A percentile compares a stretch with the other conserved stretches of the same genome.
These are phyloP conservation scores for Fregetta grallaria DNA, from an alignment of 2,113 vertebrate genomes.

Conservation along the genomic window DNA sequence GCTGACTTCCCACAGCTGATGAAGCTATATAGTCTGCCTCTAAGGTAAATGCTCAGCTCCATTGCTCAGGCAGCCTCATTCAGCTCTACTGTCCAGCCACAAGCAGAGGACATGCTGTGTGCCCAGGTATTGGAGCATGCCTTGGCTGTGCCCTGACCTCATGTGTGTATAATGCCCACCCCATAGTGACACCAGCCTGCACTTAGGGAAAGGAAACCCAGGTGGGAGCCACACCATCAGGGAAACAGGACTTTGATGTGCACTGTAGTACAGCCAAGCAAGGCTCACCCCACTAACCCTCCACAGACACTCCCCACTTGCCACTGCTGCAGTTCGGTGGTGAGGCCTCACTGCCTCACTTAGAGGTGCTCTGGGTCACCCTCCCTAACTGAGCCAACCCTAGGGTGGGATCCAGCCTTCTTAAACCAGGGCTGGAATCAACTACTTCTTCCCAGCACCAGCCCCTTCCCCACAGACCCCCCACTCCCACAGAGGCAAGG, in stretches of 20 bases:
- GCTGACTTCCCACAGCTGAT: not conserved
- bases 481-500: not conserved
- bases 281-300: not conserved
- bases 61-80: not conserved
- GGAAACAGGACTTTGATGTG: not conserved
- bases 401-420: not conserved
- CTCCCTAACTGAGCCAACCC: not conserved
- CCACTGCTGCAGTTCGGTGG: rapidly evolving
- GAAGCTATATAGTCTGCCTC: not conserved
- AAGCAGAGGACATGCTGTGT: not conserved
- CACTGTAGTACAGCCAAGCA: not conserved
- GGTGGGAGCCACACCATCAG: not conserved
- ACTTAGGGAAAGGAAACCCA: not conserved
- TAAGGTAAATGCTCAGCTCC: not conserved
- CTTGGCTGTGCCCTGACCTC: not conserved
- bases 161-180: not conserved
- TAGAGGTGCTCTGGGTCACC: not conserved
- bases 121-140: too few species aligned
- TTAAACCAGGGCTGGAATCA: not conserved
- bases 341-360: not conserved
- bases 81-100: not conserved
- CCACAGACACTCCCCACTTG: not conserved
- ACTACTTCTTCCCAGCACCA: not conserved
- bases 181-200: not conserved
- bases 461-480: not conserved